phyloP scores from a whole-genome alignment of 1,140 invertebrate species.

The Platorchestia sp. region DNA sequence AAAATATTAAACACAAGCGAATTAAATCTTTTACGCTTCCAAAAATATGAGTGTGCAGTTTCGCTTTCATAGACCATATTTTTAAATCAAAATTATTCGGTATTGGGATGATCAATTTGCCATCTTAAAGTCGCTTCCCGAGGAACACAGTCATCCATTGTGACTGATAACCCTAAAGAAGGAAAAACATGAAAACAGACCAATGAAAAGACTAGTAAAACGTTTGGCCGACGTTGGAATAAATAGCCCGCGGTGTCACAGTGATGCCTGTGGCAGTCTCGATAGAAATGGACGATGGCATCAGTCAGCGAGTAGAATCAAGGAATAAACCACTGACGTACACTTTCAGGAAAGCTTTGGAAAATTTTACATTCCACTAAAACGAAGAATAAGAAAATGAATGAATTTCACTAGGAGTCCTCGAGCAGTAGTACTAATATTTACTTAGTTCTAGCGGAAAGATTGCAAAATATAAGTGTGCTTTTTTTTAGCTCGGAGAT shows the following conservation, averaged over 20 bases:
- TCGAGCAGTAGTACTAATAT: no score
- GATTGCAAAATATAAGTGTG: no score
- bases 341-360: neutral
- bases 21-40: neutral
- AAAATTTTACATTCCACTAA: neutral
- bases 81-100: neutral
- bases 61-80: neutral
- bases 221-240: neutral
- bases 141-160: no score
- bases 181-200: no score
- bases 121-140: neutral
- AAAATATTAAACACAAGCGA: neutral
- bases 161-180: no score
- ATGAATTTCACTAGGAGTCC: no score
- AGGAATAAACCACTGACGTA: neutral
- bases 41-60: neutral
- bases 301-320: neutral
- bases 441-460: no score
- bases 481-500: no score
- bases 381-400: no score
- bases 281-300: neutral
- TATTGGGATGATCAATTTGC: neutral
- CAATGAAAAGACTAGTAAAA: neutral
- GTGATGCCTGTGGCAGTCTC: neutral
- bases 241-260: neutral